Conservation (phyloP, 2,797 vertebrate species). For the Poeciliopsis infans region DNA sequence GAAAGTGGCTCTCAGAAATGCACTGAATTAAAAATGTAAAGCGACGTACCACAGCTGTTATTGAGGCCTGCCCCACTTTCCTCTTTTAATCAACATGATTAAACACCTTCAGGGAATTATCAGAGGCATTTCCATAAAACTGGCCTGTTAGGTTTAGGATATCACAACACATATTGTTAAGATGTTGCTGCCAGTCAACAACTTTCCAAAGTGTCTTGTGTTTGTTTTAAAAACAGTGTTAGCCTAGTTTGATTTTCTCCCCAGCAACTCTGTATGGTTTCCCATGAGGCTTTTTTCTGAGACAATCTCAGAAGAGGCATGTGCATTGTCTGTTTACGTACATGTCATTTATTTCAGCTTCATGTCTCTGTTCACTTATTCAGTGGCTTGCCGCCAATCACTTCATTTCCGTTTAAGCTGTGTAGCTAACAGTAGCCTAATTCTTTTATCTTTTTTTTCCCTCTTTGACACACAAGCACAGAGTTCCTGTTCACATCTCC, state of each 20-base stretch:
- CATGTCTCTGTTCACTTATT: slow-evolving; percentile 42
- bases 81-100: background rate
- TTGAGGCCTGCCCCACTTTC: background rate
- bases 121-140: slow-evolving; percentile 11
- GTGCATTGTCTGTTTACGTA: slow-evolving; percentile 6
- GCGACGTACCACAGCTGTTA: background rate
- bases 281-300: slow-evolving; percentile 48
- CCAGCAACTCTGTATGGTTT: slow-evolving; percentile 30
- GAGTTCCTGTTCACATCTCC: slow-evolving; percentile 16
- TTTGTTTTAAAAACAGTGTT: slow-evolving; percentile 42
- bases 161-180: background rate
- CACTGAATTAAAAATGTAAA: background rate
- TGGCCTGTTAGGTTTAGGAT: background rate
- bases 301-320: slow-evolving; percentile 33
- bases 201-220: slow-evolving; percentile 35
- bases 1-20: background rate
- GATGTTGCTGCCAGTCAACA: slow-evolving; percentile 41
- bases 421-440: slow-evolving; percentile 25
- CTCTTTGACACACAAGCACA: background rate
- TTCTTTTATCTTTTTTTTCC: slow-evolving; percentile 11
- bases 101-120: background rate
- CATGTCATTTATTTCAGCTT: slow-evolving; percentile 30
- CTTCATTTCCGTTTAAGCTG: slow-evolving; percentile 38
- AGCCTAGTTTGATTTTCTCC: slow-evolving; percentile 51
- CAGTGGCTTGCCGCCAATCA: slow-evolving; percentile 19